Base-by-base conservation (phyloP, 2,797 vertebrate species). In the Rhinophrynus dorsalis region DNA sequence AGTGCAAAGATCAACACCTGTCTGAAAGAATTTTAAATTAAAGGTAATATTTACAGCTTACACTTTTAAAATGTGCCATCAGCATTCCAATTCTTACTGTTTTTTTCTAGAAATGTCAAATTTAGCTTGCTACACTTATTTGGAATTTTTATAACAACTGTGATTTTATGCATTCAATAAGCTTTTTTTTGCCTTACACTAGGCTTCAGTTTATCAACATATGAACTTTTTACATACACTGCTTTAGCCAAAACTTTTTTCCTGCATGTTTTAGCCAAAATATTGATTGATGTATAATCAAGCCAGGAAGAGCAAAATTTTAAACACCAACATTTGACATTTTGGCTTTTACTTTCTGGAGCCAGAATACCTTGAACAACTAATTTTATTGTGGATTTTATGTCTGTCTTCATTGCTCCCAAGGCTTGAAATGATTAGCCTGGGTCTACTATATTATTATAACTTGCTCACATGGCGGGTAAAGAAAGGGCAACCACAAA, bases 1-100 rank as follows among this genome's bases (percentile, higher is more conserved):
- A 35, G 35, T 33, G 67, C 37, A 61, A 55, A 61, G 47, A 45
- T 23, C 44, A 68, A 18, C 33, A 68, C 55, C 55, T 52, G 56
- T 42, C 64, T 56, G 21, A 68, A 58, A 59, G 55, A 68, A 68
- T 60, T 50, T 32, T 21, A 54, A 69, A 44, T 62, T 27, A 44
- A 45, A 35, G 33, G 59, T 45, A 69, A 69, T 45, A 18, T 54
- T 69, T 37, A 26, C 61, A 54, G 35, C 27, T 35, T 40, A 35
- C 21, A 24, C 48, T 45, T 54, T 35, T 35, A 51, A 44, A 56
- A 54, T 55, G 21, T 27, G 35, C 15, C 5, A 42, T 18, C 10
- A 59, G 56, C 57, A 54, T 52, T 27, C 47, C 51, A 44, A 29
- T 32, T 37, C 18, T 52, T 60, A 18, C 18, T 52, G 45, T 40